Conservation (phyloP, 2,888 invertebrate species). For the Drosophila longiperda region DNA sequence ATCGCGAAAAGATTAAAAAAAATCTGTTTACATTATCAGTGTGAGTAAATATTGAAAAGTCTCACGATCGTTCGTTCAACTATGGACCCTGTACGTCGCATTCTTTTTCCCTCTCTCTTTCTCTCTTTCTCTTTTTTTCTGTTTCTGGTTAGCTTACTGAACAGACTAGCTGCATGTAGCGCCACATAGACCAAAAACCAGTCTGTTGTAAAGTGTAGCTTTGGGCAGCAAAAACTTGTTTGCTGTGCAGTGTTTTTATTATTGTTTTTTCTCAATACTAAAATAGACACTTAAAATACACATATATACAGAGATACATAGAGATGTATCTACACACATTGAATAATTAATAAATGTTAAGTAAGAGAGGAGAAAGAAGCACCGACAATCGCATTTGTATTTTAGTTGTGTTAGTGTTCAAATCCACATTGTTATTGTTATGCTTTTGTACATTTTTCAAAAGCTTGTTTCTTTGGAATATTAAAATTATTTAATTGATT, state of each 20-base stretch:
- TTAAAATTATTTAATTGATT: neutral
- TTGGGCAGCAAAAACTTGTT: constrained; percentile 58
- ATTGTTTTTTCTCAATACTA: constrained; percentile 12
- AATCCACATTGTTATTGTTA: neutral
- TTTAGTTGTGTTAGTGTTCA: neutral
- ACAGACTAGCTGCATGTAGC: constrained; percentile 22
- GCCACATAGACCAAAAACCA: constrained; percentile 47
- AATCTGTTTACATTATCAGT: constrained; percentile 31
- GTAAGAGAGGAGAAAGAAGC: neutral
- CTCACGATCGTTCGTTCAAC: constrained; percentile 62
- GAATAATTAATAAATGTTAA: constrained; percentile 7
- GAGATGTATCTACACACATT: neutral
- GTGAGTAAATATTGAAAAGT: constrained; percentile 29
- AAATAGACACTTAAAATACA: constrained; percentile 6
- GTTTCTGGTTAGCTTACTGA: neutral
- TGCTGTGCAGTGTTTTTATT: constrained; percentile 1
- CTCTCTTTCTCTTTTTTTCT: neutral
- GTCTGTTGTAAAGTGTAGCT: constrained; percentile 54
- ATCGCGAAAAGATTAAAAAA: constrained; percentile 48
- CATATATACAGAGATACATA: neutral
- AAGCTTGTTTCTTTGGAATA: neutral
- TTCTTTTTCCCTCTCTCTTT: neutral
- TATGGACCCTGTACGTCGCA: constrained; percentile 36
- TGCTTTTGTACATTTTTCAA: neutral
- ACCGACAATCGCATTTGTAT: neutral